Evolutionary conservation across 2,797 vertebrate species (phyloP), one percentile per base, ranked within the genome.

Genomic region (Catharus ustulatus): DNA sequence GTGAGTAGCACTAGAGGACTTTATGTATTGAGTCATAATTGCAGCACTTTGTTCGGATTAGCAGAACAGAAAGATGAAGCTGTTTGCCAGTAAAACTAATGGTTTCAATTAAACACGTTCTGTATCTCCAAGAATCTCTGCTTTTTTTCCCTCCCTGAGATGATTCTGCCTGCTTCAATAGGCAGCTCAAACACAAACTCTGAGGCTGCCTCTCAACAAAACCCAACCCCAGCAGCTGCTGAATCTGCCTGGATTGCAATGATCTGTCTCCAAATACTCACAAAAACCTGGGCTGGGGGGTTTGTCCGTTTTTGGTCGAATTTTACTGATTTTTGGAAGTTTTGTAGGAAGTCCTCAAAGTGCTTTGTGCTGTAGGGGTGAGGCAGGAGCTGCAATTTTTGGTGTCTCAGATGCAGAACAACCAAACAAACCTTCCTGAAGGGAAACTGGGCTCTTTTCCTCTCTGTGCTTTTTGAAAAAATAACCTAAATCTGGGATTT

Each of bases 31-130:
- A 96, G 91, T 95, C 93, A 94, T 95, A 93, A 95, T 95, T 95
- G 91, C 94, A 95, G 96, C 95, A 97, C 96, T 97, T 97, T 97
- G 95, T 96, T 94, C 84, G 21, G 93, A 97, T 96, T 96, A 97
- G 77, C 91, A 94, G 85, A 97, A 94, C 95, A 97, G 94, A 95
- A 90, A 92, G 80, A 88, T 42, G 69, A 75, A 96, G 89, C 88
- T 87, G 91, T 95, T 93, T 96, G 93, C 95, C 94, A 96, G 95
- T 92, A 85, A 93, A 93, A 30, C 59, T 72, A 54, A 86, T 88
- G 89, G 93, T 95, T 94, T 84, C 84, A 72, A 21, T 88, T 89
- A 76, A 76, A 67, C 52, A 55, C 23, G 26, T 90, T 87, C 43
- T 85, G 87, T 59, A 66, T 86, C 90, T 96, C 64, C 58, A 92